phyloP scores from a whole-genome alignment of 2,888 invertebrate species.

The Oxyteleia sp. region DNA sequence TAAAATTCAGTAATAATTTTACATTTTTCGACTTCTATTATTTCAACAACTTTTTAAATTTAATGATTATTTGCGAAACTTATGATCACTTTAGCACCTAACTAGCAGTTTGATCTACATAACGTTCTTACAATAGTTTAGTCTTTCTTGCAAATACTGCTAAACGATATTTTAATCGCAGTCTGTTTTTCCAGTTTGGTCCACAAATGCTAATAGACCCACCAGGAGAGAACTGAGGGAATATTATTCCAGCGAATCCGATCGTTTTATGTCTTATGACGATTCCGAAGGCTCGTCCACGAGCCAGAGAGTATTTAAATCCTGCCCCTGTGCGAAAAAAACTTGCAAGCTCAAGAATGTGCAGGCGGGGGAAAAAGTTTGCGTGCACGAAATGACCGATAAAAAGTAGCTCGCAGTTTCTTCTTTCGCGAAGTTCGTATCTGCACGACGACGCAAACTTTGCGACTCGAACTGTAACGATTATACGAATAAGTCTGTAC shows the following conservation, averaged over 20 bases:
- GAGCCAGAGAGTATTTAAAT: constrained; percentile 20
- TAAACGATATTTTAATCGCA: too few relatives aligned
- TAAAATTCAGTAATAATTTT: too few relatives aligned
- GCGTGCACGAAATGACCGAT: constrained; percentile 62
- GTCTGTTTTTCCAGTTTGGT: too few relatives aligned
- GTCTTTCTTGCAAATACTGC: too few relatives aligned
- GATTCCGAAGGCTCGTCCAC: constrained; percentile 43
- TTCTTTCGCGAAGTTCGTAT: constrained; percentile 26
- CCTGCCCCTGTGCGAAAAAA: constrained; percentile 45
- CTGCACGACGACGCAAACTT: constrained; percentile 12
- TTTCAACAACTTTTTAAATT: too few relatives aligned
- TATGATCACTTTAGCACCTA: too few relatives aligned
- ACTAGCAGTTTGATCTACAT: too few relatives aligned
- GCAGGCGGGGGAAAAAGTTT: constrained; percentile 60
- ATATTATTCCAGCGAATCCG: constrained; percentile 49
- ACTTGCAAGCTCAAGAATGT: constrained; percentile 52
- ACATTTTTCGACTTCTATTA: too few relatives aligned
- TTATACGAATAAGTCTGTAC: constrained; percentile 30
- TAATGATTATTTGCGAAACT: too few relatives aligned
- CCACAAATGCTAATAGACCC: constrained; percentile 9
- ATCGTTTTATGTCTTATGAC: constrained; percentile 29
- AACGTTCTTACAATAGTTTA: too few relatives aligned
- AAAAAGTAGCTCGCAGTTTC: constrained; percentile 54
- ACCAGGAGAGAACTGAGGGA: constrained; percentile 6
- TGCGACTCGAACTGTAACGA: constrained; percentile 14